These are phyloP conservation scores for Macrosteles quadrilineatus DNA, from an alignment of 1,140 invertebrate genomes.

Conservation along the genomic window DNA sequence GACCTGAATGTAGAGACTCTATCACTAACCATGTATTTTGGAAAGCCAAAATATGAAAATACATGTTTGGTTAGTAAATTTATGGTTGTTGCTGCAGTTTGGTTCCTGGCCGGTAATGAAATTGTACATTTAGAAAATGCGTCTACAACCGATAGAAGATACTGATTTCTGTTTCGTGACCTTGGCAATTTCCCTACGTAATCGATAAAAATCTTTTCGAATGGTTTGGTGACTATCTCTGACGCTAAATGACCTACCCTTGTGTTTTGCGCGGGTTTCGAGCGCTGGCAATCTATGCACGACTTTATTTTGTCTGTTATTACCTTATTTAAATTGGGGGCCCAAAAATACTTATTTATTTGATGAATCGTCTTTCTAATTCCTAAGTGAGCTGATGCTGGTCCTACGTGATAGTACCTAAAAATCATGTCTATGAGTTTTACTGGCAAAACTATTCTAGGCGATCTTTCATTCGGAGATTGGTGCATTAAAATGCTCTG, in stretches of 20 bases:
- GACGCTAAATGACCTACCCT: background rate
- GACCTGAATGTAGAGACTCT: background rate
- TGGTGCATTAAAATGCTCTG: background rate
- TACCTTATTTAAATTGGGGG: background rate
- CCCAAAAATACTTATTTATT: background rate
- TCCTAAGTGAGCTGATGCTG: background rate
- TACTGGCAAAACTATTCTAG: background rate
- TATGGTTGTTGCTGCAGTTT: background rate
- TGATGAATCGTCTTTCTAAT: background rate
- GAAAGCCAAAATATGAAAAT: conserved; percentile 2
- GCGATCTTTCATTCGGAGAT: background rate
- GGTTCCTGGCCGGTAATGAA: background rate
- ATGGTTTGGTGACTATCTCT: background rate
- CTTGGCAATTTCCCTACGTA: background rate
- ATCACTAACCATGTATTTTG: background rate
- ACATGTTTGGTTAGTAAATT: background rate
- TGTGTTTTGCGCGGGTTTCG: background rate
- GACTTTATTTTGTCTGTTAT: background rate
- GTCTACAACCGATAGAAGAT: background rate
- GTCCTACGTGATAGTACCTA: background rate
- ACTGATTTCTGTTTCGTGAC: background rate
- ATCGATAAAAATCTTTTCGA: background rate
- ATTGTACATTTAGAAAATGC: conserved; percentile 10
- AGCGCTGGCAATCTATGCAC: background rate
- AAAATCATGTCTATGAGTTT: background rate